phyloP scores from a whole-genome alignment of 1,140 invertebrate species.

The Propsilocerus akamusi region DNA sequence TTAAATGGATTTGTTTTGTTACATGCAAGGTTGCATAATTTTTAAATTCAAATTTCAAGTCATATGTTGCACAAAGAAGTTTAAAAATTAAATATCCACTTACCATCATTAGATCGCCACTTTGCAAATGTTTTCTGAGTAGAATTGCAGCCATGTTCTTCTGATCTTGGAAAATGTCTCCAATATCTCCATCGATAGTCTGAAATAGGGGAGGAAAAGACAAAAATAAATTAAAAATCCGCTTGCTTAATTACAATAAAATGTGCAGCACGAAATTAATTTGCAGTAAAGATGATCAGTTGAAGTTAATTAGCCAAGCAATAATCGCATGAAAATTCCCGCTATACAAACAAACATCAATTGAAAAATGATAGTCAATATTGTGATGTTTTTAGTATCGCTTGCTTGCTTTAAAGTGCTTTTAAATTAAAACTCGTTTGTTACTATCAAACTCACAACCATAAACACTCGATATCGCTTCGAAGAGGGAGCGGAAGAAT shows the following conservation, averaged over 20 bases:
- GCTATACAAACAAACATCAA: too few relatives aligned
- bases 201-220: constrained; percentile 20
- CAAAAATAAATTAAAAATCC: not conserved
- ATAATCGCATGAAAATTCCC: too few relatives aligned
- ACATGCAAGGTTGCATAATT: not conserved
- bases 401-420: too few relatives aligned
- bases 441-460: not conserved
- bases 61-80: constrained; percentile 3
- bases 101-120: constrained; percentile 67
- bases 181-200: constrained; percentile 46
- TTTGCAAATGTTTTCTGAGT: constrained; percentile 50
- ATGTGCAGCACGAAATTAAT: too few relatives aligned
- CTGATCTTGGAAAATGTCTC: constrained; percentile 72
- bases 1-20: too few relatives aligned
- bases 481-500: not conserved
- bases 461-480: not conserved
- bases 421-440: too few relatives aligned
- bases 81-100: constrained; percentile 25
- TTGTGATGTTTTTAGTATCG: too few relatives aligned
- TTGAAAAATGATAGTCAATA: too few relatives aligned
- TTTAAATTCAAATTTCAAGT: not conserved
- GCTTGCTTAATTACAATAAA: not conserved
- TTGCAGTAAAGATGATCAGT: too few relatives aligned
- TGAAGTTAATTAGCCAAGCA: too few relatives aligned
- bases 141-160: constrained; percentile 67